Percentiles rank a stretch among this genome's conserved stretches.
Evolutionary conservation across 2,888 invertebrate genomes (phyloP).

Genomic region (Ecliptopera silaceata): DNA sequence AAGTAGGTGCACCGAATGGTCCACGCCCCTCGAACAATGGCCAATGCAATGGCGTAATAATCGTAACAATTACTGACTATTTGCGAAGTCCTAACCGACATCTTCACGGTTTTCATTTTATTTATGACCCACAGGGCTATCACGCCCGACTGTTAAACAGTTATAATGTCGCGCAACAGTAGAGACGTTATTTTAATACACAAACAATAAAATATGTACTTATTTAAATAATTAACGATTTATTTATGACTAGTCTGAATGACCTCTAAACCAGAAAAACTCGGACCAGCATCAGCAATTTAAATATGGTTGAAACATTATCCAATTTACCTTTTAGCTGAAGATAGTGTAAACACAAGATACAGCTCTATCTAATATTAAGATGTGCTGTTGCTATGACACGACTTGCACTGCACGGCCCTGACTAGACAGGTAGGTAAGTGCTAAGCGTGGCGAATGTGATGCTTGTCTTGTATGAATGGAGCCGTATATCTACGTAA

Average conservation of each 20-base stretch:
- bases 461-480: conserved; percentile 25
- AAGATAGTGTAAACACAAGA: too few relatives aligned
- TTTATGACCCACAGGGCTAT: background rate
- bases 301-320: too few relatives aligned
- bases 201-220: too few relatives aligned
- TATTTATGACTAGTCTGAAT: too few relatives aligned
- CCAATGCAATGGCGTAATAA: conserved; percentile 53
- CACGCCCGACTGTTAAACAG: too few relatives aligned
- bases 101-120: conserved; percentile 44
- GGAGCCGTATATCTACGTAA: conserved; percentile 37
- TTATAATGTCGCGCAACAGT: too few relatives aligned
- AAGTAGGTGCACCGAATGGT: conserved; percentile 47
- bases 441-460: conserved; percentile 23
- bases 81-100: conserved; percentile 50
- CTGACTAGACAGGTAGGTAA: conserved; percentile 39
- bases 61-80: conserved; percentile 57
- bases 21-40: conserved; percentile 57
- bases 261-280: too few relatives aligned
- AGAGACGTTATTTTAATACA: too few relatives aligned
- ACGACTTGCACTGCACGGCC: conserved; percentile 59
- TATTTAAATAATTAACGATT: too few relatives aligned
- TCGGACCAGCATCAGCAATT: too few relatives aligned
- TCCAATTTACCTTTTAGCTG: too few relatives aligned
- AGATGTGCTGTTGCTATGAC: conserved; percentile 27
- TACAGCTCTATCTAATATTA: too few relatives aligned